Base-by-base conservation (phyloP, 1,140 invertebrate species). In the Gerris buenoi region DNA sequence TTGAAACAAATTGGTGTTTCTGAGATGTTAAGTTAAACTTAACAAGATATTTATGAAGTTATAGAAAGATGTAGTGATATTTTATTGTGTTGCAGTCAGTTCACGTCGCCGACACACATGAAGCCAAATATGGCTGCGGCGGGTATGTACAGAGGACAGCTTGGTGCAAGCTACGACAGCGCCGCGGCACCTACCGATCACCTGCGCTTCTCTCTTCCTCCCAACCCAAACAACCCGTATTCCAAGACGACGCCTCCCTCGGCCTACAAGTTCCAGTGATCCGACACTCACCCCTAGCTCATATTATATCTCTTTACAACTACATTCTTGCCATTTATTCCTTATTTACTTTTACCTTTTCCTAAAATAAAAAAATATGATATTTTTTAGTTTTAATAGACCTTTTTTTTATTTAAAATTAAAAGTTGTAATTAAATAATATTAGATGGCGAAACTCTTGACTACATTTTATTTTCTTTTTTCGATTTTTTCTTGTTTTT, bases 41-140 rank as follows among this genome's bases (percentile, higher is more conserved):
- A n/a, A n/a, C n/a, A n/a, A n/a, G n/a, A n/a, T n/a, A n/a, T n/a
- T n/a, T n/a, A n/a, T n/a, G n/a, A n/a, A n/a, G n/a, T n/a, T n/a
- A n/a, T n/a, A n/a, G n/a, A n/a, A n/a, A n/a, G n/a, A n/a, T n/a
- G n/a, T n/a, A n/a, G n/a, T n/a, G n/a, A n/a, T n/a, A n/a, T n/a
- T n/a, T n/a, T n/a, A n/a, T n/a, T 61, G 59, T 13, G 22, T 22
- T 5, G 26, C 13, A 63, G 62, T 15, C 62, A 63, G 62, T 63
- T 63, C 27, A 63, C 62, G 5, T 63, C 62, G 3, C 62, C 62
- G 25, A 27, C 23, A 13, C 62, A 63, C 27, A 27, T 63, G 62
- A 63, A 63, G 22, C 23, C 23, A 25, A 63, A 13, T 27, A 63
- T 63, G 62, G 25, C 13, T 14, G 25, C 62, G 5, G 25, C 25